phyloP scores from a whole-genome alignment of 2,113 vertebrate species.

The Copsychus sechellarum region DNA sequence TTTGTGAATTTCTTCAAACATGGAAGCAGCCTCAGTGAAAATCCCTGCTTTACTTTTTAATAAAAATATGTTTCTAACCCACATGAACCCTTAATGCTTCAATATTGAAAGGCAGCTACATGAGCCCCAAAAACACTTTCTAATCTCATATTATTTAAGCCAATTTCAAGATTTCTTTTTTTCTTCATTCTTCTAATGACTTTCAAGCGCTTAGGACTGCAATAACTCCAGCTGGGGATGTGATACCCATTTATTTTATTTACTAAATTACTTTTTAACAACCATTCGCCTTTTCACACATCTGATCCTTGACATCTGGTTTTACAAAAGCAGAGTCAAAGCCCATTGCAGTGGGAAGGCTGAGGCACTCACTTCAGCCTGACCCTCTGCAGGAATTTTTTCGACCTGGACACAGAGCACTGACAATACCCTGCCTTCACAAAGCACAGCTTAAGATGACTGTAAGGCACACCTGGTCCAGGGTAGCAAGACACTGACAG shows the following conservation, averaged over 20 bases:
- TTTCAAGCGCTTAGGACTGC: not conserved
- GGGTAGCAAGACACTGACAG: not conserved
- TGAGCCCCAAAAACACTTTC: not conserved
- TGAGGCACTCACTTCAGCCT: not conserved
- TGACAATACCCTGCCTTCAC: not conserved
- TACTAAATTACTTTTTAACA: not conserved
- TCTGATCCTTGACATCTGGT: not conserved
- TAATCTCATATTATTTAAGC: not conserved
- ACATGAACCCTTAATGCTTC: not conserved
- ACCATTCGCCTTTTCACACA: not conserved
- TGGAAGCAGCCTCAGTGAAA: not conserved
- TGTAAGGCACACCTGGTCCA: not conserved
- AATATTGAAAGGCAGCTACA: not conserved
- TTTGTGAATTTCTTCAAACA: not conserved
- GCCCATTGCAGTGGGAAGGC: not conserved
- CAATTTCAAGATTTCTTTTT: not conserved
- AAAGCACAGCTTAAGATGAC: not conserved
- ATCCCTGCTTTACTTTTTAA: not conserved
- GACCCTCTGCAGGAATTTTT: not conserved
- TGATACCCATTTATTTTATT: slow-evolving; percentile 23
- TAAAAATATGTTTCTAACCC: not conserved
- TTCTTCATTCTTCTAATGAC: not conserved
- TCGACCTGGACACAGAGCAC: not conserved
- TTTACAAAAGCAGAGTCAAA: not conserved
- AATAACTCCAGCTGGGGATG: not conserved